Evolutionary conservation across 2,113 vertebrate genomes (phyloP), one percentile per base, ranked within the genome.

Genomic region (Pontoporia blainvillei): DNA sequence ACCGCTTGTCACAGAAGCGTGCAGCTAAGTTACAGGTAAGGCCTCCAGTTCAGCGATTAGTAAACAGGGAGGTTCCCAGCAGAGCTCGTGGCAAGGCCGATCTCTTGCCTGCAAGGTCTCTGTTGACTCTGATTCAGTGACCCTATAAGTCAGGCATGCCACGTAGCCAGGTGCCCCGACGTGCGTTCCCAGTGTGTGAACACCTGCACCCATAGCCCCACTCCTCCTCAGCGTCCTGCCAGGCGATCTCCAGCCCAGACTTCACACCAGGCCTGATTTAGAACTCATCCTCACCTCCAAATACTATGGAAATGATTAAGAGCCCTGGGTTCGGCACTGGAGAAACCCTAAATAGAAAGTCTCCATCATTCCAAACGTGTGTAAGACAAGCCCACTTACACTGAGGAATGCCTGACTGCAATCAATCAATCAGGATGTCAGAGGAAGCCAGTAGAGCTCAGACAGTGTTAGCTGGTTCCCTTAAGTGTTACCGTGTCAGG

Each of bases 61-160:
- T 96, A 96, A 86, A 86, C 41, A 83, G 79, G 67, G 81, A 95
- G 84, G 9, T 82, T 98, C 3, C 86, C 75, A 69, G 0, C 4
- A 75, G 86, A 89, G 91, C 94, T 81, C 17, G 2, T 1, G 0
- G 2, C 0, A 4, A 39, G 66, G 79, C 17, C 67, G 17, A 0
- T 0, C 0, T 2, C 10, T 8, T 27, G n/a, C 36, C 21, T 13
- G 29, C 44, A 25, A 9, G 7, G 31, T 4, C 4, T 25, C 39
- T 25, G 2, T 76, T 3, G 2, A 5, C 84, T 69, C 84, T 69
- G 59, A 4, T 11, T 81, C 39, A 27, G 1, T 34, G 49, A 27
- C 29, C 36, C 17, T 12, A 0, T 41, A 10, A 1, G 4, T 0
- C 1, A 76, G 0, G 92, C 4, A 36, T 13, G 57, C 61, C 39